Evolutionary conservation across 2,113 vertebrate species (phyloP).

Genomic region (Strix uralensis): DNA sequence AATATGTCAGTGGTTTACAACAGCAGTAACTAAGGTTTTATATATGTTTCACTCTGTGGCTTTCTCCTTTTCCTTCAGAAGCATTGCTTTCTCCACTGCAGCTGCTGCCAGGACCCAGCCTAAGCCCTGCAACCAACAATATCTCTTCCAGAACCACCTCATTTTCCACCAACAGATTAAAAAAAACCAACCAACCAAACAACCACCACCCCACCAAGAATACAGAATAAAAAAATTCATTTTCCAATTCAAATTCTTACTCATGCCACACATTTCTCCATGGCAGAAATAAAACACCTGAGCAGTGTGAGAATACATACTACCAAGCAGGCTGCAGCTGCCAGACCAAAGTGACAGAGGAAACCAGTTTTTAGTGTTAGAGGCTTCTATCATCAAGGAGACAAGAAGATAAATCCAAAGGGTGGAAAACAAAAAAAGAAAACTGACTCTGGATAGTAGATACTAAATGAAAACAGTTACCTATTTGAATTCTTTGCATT

Average conservation of each 20-base stretch:
- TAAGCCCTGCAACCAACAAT: neutral
- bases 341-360: neutral
- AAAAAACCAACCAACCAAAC: fast-evolving
- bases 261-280: neutral
- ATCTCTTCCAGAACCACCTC: neutral
- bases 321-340: neutral
- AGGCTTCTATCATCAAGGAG: neutral
- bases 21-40: slow-evolving; percentile 4
- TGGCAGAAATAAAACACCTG: neutral
- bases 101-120: neutral
- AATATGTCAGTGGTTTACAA: neutral
- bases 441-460: neutral
- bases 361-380: neutral
- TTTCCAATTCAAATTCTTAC: neutral
- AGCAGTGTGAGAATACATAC: neutral
- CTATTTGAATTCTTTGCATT: neutral
- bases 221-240: neutral
- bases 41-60: neutral
- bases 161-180: neutral
- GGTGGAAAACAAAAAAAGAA: neutral
- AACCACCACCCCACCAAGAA: neutral
- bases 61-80: neutral
- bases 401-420: neutral
- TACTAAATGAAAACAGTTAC: neutral
- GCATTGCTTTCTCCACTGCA: neutral